Percentiles rank a stretch among this genome's conserved stretches.
phyloP scores from a whole-genome alignment of 2,888 invertebrate species.

The Heliconius hortense region DNA sequence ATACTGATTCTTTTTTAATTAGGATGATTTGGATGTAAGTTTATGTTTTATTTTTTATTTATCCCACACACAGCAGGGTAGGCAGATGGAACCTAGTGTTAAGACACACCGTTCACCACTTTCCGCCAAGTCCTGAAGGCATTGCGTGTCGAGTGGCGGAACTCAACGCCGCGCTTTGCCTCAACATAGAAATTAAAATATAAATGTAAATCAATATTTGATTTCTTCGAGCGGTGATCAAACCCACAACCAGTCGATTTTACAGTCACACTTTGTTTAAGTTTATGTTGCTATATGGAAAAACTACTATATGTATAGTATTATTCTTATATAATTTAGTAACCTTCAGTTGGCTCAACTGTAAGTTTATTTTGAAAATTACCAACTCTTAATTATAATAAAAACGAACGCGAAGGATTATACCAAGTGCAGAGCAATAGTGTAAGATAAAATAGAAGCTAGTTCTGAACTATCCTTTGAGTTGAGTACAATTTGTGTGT shows the following conservation, averaged over 20 bases:
- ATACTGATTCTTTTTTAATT: neutral
- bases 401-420: slow-evolving; percentile 37
- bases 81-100: too few species aligned
- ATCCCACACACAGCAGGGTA: too few species aligned
- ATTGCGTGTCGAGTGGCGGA: too few species aligned
- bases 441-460: slow-evolving; percentile 42
- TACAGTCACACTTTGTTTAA: neutral
- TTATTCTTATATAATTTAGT: neutral
- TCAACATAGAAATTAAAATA: too few species aligned
- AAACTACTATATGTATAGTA: neutral
- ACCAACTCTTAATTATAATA: neutral
- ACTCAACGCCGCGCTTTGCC: too few species aligned
- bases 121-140: too few species aligned
- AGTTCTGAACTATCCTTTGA: slow-evolving; percentile 42
- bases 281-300: neutral
- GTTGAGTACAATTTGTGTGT: slow-evolving; percentile 59
- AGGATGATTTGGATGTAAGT: neutral
- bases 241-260: too few species aligned
- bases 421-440: slow-evolving; percentile 37
- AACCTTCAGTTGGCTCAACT: too few species aligned
- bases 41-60: too few species aligned
- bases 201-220: too few species aligned
- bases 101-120: too few species aligned
- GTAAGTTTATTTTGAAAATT: neutral
- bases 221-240: too few species aligned